Conservation (phyloP, 30 jellyfish, hydroid and myxozoan species). For the Cassiopea xamachana region DNA sequence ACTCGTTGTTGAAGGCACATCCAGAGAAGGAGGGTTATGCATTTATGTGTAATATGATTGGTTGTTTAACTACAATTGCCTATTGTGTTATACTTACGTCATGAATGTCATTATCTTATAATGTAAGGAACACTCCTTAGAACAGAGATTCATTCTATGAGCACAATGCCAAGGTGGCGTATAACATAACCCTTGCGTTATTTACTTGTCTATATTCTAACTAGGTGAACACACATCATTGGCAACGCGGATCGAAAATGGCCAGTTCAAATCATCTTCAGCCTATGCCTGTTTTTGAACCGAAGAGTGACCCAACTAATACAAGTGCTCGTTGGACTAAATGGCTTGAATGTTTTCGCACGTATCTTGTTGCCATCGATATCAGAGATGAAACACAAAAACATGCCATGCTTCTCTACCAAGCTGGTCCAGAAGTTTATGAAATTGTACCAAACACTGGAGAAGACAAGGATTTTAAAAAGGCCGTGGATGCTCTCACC, state of each 20-base stretch:
- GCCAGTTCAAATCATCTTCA: background rate
- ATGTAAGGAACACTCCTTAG: too few species aligned
- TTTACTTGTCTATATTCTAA: too few species aligned
- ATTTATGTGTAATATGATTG: background rate
- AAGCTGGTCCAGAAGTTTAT: background rate
- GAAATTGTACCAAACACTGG: background rate
- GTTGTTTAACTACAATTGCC: too few species aligned
- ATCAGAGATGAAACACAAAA: background rate
- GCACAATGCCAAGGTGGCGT: too few species aligned
- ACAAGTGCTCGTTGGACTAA: background rate
- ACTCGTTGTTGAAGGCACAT: conserved; percentile 8
- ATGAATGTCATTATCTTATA: too few species aligned
- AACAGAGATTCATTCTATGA: too few species aligned
- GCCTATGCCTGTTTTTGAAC: background rate
- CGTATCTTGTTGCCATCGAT: background rate
- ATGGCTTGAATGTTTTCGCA: background rate
- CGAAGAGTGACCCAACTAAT: background rate
- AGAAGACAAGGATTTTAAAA: background rate
- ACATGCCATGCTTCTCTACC: background rate
- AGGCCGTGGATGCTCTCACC: background rate
- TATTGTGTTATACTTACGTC: too few species aligned
- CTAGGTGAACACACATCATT: too few species aligned
- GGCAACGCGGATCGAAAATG: too few species aligned
- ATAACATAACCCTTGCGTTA: too few species aligned
- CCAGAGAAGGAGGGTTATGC: conserved; percentile 25